Evolutionary conservation across 1,140 invertebrate species (phyloP).

Genomic region (Trialeurodes vaporariorum): DNA sequence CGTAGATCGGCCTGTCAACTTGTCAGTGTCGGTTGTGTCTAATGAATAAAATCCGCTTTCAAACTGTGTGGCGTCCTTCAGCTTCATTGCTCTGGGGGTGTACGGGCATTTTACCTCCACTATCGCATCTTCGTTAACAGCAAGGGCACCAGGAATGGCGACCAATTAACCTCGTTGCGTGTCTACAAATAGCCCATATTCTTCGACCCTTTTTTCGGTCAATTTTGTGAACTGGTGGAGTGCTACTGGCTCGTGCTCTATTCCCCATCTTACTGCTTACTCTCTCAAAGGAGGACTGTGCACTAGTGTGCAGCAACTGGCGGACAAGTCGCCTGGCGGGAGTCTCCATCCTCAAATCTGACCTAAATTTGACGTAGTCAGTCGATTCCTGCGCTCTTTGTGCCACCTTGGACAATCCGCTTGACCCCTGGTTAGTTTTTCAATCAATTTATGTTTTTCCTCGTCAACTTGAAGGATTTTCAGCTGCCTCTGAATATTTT

Average conservation of each 20-base stretch:
- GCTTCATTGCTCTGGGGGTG: background rate
- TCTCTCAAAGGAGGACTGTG: background rate
- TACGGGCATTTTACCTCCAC: background rate
- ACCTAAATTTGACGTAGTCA: constrained; percentile 7
- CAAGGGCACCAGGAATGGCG: background rate
- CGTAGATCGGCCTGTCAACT: background rate
- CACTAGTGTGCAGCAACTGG: background rate
- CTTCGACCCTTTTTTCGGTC: background rate
- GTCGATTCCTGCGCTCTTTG: background rate
- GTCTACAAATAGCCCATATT: background rate
- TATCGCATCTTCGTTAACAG: background rate
- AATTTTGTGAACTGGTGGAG: background rate
- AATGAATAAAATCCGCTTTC: background rate
- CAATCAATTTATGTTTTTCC: background rate
- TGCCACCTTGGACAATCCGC: constrained; percentile 3
- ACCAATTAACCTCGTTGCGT: background rate
- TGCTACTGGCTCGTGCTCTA: background rate
- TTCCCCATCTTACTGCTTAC: background rate
- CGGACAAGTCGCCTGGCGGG: no score
- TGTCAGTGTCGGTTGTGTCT: background rate
- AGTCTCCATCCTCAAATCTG: background rate
- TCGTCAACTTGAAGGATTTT: background rate
- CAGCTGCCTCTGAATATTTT: background rate
- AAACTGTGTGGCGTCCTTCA: background rate
- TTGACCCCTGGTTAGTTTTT: constrained; percentile 5